Base-by-base conservation (phyloP, 1,140 invertebrate species). In the Elymnias hypermnestra region DNA sequence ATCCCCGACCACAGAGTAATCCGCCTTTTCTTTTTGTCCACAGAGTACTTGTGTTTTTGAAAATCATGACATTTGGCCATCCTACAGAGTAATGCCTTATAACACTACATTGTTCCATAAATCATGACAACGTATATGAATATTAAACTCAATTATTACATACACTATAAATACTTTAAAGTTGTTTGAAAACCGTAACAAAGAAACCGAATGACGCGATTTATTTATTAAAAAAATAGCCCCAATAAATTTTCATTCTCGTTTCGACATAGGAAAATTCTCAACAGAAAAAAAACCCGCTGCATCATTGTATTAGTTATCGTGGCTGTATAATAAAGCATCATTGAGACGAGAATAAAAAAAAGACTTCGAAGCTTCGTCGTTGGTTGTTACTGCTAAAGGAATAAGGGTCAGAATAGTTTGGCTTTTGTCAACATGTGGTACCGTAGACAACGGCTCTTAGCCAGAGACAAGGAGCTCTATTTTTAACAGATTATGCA, bases 401-500 rank as follows among this genome's bases (percentile, higher is more conserved):
- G 26, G 2, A 26, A 52, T 52, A 52, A 29, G 41, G 37, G 18
- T 40, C 18, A 43, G 10, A 38, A 51, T 51, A 14, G 9, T 22
- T 12, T 43, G 40, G 39, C 14, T 17, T 14, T 25, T 52, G 56
- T 53, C 51, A 50, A 52, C 44, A 57, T 44, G 46, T 50, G 47
- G 51, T 52, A 48, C 45, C 53, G 53, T 56, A 69, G 59, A 70
- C 61, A 55, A 64, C 63, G 61, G 50, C 60, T 43, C 70, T 70
- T 46, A 42, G 61, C 40, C 59, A 62, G 42, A 68, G 55, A 66
- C 69, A 67, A 66, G 61, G 63, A 63, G 47, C 59, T 70, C 68
- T 76, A 78, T 76, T 78, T 78, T 78, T 78, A 78, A 67, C 62
- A 71, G 72, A 76, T 75, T 78, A 78, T 76, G 70, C 68, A 72